These are phyloP conservation scores for Sinocyclocheilus grahami DNA, from an alignment of 2,113 vertebrate genomes.

Conservation along the genomic window DNA sequence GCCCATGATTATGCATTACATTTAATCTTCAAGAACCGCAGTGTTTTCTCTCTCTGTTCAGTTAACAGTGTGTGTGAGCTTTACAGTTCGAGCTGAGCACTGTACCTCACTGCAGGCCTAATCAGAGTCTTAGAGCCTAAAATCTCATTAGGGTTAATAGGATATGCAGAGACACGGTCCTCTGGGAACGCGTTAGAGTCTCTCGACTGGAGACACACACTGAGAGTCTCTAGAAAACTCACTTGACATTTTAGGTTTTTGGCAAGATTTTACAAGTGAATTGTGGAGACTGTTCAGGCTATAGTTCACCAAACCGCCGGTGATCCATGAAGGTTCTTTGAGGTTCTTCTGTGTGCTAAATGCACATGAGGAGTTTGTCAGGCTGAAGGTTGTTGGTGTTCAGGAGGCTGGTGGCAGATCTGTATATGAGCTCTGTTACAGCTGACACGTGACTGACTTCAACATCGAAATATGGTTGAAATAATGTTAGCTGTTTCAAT, in stretches of 20 bases:
- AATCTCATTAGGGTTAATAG: slow-evolving; percentile 54
- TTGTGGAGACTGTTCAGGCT: background rate
- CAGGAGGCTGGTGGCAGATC: background rate
- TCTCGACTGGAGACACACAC: slow-evolving; percentile 2
- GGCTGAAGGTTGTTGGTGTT: background rate
- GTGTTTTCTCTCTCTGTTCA: background rate
- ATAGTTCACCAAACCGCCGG: background rate
- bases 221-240: background rate
- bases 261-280: background rate
- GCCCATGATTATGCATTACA: background rate
- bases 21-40: background rate
- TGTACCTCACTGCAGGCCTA: slow-evolving; percentile 32
- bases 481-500: background rate
- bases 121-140: slow-evolving; percentile 46
- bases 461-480: too few species aligned
- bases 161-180: slow-evolving; percentile 11
- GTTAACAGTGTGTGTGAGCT: background rate
- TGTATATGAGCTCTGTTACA: background rate
- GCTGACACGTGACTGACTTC: background rate
- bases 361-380: background rate
- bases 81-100: slow-evolving; percentile 7
- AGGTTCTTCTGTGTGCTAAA: background rate
- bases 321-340: background rate
- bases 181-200: background rate
- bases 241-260: background rate